Conservation (phyloP, 2,888 invertebrate species). For the Ormia ochracea region DNA sequence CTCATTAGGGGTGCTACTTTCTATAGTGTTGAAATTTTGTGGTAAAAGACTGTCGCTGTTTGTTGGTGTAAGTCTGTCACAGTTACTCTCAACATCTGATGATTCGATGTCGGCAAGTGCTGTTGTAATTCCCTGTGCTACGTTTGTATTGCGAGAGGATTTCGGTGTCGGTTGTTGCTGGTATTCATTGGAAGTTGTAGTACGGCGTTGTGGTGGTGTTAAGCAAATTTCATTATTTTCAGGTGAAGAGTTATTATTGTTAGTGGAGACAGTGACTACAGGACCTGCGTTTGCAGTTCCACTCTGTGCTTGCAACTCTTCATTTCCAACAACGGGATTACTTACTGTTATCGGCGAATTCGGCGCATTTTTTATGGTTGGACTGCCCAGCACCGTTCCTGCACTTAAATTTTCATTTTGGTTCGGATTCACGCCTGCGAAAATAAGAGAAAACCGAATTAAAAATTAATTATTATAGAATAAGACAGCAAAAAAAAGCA, state of each 20-base stretch:
- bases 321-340: constrained; percentile 47
- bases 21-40: constrained; percentile 55
- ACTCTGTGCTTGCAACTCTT: constrained; percentile 30
- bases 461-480: not conserved
- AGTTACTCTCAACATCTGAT: constrained; percentile 35
- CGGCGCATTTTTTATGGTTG: constrained; percentile 58
- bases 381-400: constrained; percentile 60
- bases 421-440: constrained; percentile 70
- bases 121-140: constrained; percentile 62
- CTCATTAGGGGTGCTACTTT: constrained; percentile 63
- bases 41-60: constrained; percentile 60
- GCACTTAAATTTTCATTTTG: constrained; percentile 69
- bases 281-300: constrained; percentile 10
- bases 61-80: constrained; percentile 39
- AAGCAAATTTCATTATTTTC: constrained; percentile 52
- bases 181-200: constrained; percentile 70
- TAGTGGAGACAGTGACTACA: not conserved
- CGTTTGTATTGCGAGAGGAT: constrained; percentile 51
- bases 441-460: not conserved
- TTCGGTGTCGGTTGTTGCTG: constrained; percentile 70
- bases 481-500: not conserved
- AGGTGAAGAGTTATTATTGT: constrained; percentile 29
- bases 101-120: constrained; percentile 63
- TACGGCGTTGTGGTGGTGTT: constrained; percentile 68
- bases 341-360: constrained; percentile 53